A percentile compares a stretch with the other conserved stretches of the same genome.
These are phyloP conservation scores for Acropternis orthonyx DNA, from an alignment of 2,797 vertebrate genomes.

Conservation along the genomic window DNA sequence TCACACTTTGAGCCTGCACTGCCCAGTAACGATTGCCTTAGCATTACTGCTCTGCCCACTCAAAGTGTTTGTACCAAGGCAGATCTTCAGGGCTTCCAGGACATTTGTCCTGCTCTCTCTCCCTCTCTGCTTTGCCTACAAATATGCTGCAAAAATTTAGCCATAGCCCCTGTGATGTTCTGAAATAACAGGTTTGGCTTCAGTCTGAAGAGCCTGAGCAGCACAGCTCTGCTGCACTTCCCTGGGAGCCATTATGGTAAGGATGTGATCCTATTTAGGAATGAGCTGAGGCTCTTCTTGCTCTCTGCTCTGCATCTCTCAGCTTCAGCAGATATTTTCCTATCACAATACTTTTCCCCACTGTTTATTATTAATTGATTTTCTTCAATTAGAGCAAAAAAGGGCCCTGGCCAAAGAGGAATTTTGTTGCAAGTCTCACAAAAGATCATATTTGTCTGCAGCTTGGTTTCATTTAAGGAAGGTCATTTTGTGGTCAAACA, in stretches of 20 bases:
- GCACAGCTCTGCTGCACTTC: accelerated
- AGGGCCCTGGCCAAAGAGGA: background rate
- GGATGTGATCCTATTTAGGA: background rate
- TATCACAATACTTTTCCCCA: background rate
- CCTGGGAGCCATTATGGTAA: background rate
- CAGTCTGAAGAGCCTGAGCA: background rate
- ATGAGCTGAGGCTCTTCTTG: background rate
- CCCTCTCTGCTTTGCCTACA: background rate
- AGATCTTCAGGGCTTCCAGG: background rate
- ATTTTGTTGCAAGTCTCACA: background rate
- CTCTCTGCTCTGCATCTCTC: background rate
- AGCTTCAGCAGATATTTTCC: background rate
- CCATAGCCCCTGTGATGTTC: background rate
- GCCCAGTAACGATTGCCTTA: background rate
- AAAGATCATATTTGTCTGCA: background rate
- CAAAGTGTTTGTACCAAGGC: background rate
- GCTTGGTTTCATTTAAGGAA: slow-evolving; percentile 1
- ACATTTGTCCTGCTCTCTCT: background rate
- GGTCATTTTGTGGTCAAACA: background rate
- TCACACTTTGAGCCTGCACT: background rate
- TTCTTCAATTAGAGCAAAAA: slow-evolving; percentile 8
- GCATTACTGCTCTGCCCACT: background rate
- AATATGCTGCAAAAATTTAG: background rate
- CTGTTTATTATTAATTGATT: slow-evolving; percentile 7
- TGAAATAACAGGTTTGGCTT: background rate